phyloP scores from a whole-genome alignment of 2,113 vertebrate species.

The Tympanuchus pallidicinctus region DNA sequence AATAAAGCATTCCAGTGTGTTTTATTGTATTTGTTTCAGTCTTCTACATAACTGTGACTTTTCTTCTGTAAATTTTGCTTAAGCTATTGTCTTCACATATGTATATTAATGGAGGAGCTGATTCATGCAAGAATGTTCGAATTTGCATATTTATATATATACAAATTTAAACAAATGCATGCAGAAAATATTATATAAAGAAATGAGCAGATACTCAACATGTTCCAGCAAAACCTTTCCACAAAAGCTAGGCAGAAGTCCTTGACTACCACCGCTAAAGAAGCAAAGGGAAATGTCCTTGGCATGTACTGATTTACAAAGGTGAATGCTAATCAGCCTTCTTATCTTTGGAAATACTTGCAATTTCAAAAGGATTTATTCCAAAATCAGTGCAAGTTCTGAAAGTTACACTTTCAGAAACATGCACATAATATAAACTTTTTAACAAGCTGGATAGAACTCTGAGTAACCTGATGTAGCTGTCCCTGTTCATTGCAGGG shows the following conservation, averaged over 20 bases:
- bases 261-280: background rate
- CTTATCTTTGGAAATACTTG: background rate
- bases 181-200: background rate
- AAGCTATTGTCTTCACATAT: background rate
- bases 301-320: background rate
- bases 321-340: background rate
- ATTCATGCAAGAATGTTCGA: background rate
- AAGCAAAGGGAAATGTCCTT: background rate
- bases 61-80: background rate
- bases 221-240: background rate
- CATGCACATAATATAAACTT: rapidly evolving
- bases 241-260: background rate
- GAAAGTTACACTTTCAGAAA: background rate
- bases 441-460: background rate
- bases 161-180: background rate
- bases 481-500: no score
- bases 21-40: background rate
- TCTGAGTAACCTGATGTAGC: no score
- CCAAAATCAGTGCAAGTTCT: background rate
- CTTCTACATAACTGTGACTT: background rate
- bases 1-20: background rate
- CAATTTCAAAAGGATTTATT: background rate
- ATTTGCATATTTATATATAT: background rate
- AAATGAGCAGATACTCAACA: background rate
- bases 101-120: background rate